Percentiles rank a stretch among this genome's conserved stretches.
Conservation (phyloP, 2,113 vertebrate species). For the Neogale vison region DNA sequence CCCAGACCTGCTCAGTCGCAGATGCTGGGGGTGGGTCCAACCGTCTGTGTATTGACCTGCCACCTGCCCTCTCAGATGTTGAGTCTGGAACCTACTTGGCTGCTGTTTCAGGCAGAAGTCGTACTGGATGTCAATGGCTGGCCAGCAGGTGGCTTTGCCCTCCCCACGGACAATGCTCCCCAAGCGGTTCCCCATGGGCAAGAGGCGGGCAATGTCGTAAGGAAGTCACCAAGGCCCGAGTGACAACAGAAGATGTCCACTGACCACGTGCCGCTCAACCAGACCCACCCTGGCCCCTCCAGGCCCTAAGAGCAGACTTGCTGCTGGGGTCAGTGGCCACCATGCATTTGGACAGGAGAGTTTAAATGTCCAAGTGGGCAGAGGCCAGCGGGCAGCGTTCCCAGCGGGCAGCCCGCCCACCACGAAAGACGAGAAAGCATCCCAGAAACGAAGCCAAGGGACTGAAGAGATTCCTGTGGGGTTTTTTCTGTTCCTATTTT, state of each 20-base stretch:
- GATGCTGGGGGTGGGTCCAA: too few relatives aligned
- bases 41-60: fast-evolving
- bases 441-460: neutral
- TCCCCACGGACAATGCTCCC: neutral
- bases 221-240: neutral
- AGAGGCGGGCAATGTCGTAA: fast-evolving
- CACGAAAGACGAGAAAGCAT: neutral
- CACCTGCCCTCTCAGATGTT: neutral
- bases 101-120: neutral
- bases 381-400: neutral
- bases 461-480: constrained; percentile 71
- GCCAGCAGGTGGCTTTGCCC: neutral
- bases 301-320: neutral
- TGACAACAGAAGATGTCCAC: neutral
- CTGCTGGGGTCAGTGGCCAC: neutral
- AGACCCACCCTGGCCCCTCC: neutral
- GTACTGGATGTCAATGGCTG: fast-evolving
- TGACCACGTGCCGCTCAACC: fast-evolving
- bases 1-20: fast-evolving
- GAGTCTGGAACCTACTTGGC: neutral
- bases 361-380: neutral
- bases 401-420: fast-evolving
- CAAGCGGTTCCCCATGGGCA: neutral
- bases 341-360: neutral
- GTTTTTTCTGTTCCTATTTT: constrained; percentile 84